Evolutionary conservation across 2,888 invertebrate genomes (phyloP).

Genomic region (Eristalis tenax): DNA sequence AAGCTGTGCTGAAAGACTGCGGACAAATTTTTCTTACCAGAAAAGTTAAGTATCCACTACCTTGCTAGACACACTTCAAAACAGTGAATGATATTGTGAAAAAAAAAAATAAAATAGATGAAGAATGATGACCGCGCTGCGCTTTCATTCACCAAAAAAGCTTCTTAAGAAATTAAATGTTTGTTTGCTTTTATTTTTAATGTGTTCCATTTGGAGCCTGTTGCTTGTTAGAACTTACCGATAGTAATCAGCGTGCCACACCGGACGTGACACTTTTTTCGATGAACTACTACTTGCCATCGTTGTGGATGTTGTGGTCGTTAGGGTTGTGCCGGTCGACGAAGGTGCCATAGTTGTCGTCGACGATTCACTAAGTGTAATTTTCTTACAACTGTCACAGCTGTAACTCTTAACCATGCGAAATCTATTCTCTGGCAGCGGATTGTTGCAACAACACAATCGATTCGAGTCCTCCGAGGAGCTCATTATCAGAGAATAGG

Average conservation of each 20-base stretch:
- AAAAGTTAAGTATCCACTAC: not conserved
- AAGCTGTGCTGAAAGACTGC: too few relatives aligned
- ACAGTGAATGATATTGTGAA: slow-evolving; percentile 13
- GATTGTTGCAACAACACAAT: slow-evolving; percentile 75
- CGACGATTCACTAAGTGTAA: slow-evolving; percentile 53
- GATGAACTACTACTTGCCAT: slow-evolving; percentile 73
- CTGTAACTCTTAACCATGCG: slow-evolving; percentile 79
- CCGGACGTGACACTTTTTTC: slow-evolving; percentile 79
- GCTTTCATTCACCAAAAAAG: slow-evolving; percentile 57
- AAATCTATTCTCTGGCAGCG: slow-evolving; percentile 64
- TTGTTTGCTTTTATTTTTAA: not conserved
- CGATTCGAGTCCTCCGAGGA: slow-evolving; percentile 81
- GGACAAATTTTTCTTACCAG: too few relatives aligned
- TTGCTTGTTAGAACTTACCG: slow-evolving; percentile 82
- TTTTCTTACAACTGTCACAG: slow-evolving; percentile 77
- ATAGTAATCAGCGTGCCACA: slow-evolving; percentile 86
- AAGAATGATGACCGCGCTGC: slow-evolving; percentile 56
- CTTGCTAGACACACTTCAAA: slow-evolving; percentile 48
- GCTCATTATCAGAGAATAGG: slow-evolving; percentile 82
- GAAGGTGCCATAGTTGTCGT: slow-evolving; percentile 73
- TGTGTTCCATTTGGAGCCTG: slow-evolving; percentile 33
- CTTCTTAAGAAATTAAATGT: slow-evolving; percentile 13
- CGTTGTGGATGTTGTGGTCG: slow-evolving; percentile 79
- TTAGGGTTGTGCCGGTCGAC: slow-evolving; percentile 74
- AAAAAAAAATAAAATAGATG: too few relatives aligned